Base-by-base conservation (phyloP, 1,140 invertebrate genomes). In the Trissolcus basalis region DNA sequence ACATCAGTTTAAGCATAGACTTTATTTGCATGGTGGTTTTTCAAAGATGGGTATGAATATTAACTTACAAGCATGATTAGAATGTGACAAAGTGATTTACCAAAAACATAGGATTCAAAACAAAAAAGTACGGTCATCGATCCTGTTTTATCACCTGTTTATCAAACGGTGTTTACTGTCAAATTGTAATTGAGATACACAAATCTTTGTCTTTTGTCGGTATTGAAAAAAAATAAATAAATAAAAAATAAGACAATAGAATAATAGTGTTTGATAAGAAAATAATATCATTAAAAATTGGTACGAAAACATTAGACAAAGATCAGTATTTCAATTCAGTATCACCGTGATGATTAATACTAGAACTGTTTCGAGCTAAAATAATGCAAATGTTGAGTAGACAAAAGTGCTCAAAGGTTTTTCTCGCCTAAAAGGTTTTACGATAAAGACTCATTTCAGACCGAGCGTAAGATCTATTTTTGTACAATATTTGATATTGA, bases 81-180 rank as follows among this genome's bases (percentile, higher is more conserved):
- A 71, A 19, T 54, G 44, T 63, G 39, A 69, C 44, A 14, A 73
- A 60, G 27, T 32, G 67, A 49, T 77, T 39, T 68, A 58, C 35
- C n/a, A n/a, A 67, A 73, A 49, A 56, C 33, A 11, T 43, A 60
- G 59, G 47, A 32, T 50, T 7, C 41, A 61, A 49, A 15, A n/a
- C 19, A 47, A 78, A 82, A 82, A 84, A 85, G 82, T 88, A 84
- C 85, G 85, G 83, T 83, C 85, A 88, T 81, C 80, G 64, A 78
- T 83, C 82, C 81, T 84, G 63, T 86, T 85, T 82, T 73, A 70
- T 85, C 83, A 75, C 79, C 81, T 80, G 83, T 63, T 27, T 27
- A 27, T 27, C 19, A 27, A 27, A 27, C 43, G 27, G 54, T 51
- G n/a, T 41, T 13, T 58, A 13, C n/a, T 16, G 43, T 53, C 43